phyloP scores from a whole-genome alignment of 2,888 invertebrate genomes.

The Agrilus cyanescens region DNA sequence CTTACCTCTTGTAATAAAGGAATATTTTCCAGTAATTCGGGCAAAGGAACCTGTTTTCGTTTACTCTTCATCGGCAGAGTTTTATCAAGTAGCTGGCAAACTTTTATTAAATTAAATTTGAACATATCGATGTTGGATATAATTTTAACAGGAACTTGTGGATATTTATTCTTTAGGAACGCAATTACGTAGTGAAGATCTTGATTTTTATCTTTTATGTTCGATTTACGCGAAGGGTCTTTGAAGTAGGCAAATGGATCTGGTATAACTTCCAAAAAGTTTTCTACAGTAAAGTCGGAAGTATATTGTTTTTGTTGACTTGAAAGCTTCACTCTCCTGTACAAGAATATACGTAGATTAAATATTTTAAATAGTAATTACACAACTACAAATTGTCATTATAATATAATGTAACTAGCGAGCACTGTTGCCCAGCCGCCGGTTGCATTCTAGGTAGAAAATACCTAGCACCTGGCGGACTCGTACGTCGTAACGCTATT shows the following conservation, averaged over 20 bases:
- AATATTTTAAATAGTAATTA: no score
- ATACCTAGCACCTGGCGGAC: no score
- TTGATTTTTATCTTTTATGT: slow-evolving; percentile 3
- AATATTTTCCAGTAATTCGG: no score
- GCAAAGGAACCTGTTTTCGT: no score
- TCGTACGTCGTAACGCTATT: no score
- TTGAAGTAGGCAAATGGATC: slow-evolving; percentile 32
- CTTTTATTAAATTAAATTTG: not conserved
- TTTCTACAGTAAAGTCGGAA: slow-evolving; percentile 31
- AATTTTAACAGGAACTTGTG: not conserved
- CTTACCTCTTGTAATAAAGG: no score
- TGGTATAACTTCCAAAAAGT: slow-evolving; percentile 36
- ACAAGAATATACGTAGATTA: not conserved
- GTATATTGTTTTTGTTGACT: slow-evolving; percentile 36
- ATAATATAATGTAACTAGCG: no score
- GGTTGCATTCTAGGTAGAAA: no score
- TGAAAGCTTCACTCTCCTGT: slow-evolving; percentile 25
- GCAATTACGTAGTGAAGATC: not conserved
- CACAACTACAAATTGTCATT: no score
- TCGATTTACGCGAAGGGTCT: slow-evolving; percentile 15
- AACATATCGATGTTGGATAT: not conserved
- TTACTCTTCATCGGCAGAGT: slow-evolving; percentile 2
- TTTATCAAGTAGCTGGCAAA: not conserved
- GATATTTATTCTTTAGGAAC: not conserved
- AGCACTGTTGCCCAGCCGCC: no score